Conservation (phyloP, 2,888 invertebrate species). For the Trachelus troglodyta region DNA sequence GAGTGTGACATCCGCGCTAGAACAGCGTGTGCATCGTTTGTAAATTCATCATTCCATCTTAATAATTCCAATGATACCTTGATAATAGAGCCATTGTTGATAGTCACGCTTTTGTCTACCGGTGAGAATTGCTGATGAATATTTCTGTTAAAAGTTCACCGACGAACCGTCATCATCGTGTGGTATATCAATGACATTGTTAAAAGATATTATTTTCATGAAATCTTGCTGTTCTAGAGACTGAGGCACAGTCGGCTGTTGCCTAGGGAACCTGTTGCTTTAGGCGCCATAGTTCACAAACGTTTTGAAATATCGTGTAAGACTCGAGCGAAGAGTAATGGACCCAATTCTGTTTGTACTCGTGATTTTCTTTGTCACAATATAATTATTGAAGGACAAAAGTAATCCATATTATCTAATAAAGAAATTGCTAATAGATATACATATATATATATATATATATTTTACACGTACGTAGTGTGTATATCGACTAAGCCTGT, state of each 20-base stretch:
- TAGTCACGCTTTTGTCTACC: neutral
- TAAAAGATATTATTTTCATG: neutral
- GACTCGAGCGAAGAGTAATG: neutral
- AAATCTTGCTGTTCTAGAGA: neutral
- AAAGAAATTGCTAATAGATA: slow-evolving; percentile 2
- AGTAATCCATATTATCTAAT: slow-evolving; percentile 1
- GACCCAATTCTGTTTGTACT: neutral
- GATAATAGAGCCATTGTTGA: neutral
- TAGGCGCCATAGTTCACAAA: neutral
- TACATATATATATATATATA: slow-evolving; percentile 1
- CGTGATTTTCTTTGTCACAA: slow-evolving; percentile 12
- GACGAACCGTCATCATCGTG: neutral
- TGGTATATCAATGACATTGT: neutral
- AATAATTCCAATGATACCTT: neutral
- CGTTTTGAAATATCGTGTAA: neutral
- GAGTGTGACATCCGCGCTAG: neutral
- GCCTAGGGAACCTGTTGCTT: neutral
- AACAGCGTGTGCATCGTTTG: neutral
- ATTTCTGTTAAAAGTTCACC: neutral
- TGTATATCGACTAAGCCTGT: neutral
- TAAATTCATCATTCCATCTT: neutral
- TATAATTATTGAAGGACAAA: slow-evolving; percentile 13
- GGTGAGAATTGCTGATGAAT: neutral
- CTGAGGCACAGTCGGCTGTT: neutral
- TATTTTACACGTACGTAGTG: slow-evolving; percentile 1